These are phyloP conservation scores for Camarhynchus parvulus DNA, from an alignment of 2,113 vertebrate genomes.

Conservation along the genomic window DNA sequence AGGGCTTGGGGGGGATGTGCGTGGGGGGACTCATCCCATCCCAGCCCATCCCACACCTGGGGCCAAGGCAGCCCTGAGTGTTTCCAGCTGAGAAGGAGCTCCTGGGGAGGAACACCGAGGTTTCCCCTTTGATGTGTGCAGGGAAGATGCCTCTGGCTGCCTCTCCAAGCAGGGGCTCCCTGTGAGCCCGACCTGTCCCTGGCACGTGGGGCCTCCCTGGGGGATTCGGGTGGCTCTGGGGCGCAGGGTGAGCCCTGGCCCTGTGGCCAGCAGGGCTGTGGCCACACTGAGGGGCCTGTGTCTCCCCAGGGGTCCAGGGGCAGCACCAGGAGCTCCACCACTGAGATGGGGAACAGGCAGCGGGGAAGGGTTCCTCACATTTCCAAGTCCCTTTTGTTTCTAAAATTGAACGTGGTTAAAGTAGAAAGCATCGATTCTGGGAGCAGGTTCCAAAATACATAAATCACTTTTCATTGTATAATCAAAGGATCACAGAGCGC, in stretches of 20 bases:
- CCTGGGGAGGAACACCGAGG: background rate
- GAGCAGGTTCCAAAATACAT: background rate
- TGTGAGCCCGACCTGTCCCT: background rate
- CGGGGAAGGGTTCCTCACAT: background rate
- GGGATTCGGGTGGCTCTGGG: rapidly evolving
- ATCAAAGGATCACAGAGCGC: background rate
- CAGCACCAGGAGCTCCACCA: background rate
- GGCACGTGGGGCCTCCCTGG: background rate
- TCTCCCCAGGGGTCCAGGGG: background rate
- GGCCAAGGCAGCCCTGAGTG: constrained; percentile 4
- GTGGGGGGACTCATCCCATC: background rate
- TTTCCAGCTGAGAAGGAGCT: constrained; percentile 10
- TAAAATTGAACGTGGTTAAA: background rate
- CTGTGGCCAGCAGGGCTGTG: background rate
- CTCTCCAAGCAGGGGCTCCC: background rate
- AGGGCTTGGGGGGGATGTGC: background rate
- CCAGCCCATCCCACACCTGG: background rate
- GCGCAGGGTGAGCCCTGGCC: background rate
- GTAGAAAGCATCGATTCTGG: background rate
- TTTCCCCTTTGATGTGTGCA: constrained; percentile 45
- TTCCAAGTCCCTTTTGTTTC: background rate
- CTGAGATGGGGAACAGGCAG: background rate
- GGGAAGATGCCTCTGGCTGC: constrained; percentile 30
- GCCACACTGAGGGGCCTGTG: rapidly evolving
- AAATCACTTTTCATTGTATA: background rate